Base-by-base conservation (phyloP, 1,140 invertebrate genomes). In the Colletes gigas region DNA sequence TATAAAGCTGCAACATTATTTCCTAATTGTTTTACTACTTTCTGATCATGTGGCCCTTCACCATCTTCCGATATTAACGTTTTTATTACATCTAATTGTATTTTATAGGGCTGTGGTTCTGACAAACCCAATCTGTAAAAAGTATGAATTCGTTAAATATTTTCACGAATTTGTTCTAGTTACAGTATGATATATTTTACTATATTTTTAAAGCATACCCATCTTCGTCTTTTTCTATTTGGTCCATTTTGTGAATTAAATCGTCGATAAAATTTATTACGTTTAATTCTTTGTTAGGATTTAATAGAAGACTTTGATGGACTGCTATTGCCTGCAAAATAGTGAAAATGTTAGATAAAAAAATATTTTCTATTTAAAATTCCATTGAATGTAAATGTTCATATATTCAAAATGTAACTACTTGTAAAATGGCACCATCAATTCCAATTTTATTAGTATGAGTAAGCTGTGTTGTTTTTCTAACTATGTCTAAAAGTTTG, bases 381-480 rank as follows among this genome's bases (percentile, higher is more conserved):
- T 10, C 1, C 10, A 12, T 10, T 12, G 50, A 50, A 66, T 44
- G 21, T n/a, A 19, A n/a, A 54, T 21, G 47, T 30, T 15, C 3
- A 47, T 0, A 21, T 52, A 19, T 30, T 15, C 3, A 15, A 41
- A 74, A 3, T 62, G 55, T 4, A 76, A 41, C 70, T 89, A 94
- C 94, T 89, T 96, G 95, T 44, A 97, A 92, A 59, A 97, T 91
- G 63, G 96, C 96, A 30, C 97, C 97, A 90, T 96, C 94, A 57
- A 96, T 92, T 50, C 95, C 96, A 62, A 95, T 83, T 72, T 91
- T 92, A 91, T 97, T 93, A 6, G 95, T 93, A 92, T 97, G 97
- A 15, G 97, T 97, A n/a, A 97, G 90, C 80, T 92, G 78, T 9
- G 96, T 94, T 10, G 90, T 92, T 83, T 94, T 90, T 81, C 87